phyloP scores from a whole-genome alignment of 1,140 invertebrate genomes.

The Berghia stephanieae region DNA sequence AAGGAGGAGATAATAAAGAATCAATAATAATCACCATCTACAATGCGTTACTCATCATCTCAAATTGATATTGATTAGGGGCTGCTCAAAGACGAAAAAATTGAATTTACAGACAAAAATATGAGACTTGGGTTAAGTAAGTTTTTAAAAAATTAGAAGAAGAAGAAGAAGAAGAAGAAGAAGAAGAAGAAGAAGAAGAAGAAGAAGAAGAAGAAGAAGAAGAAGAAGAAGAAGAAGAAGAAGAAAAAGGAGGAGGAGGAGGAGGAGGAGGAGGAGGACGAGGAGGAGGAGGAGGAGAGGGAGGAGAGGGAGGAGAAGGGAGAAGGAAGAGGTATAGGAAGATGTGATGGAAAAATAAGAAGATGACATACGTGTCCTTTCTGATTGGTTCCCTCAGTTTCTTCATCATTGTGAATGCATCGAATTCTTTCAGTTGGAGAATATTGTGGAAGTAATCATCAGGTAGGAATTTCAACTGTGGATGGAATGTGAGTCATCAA shows the following conservation, averaged over 20 bases:
- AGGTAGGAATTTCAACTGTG: neutral
- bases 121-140: neutral
- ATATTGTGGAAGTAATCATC: conserved; percentile 45
- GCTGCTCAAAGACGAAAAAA: neutral
- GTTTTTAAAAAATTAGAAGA: neutral
- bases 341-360: conserved; percentile 4
- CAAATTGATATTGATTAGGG: conserved; percentile 5
- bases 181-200: neutral
- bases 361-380: conserved; percentile 42
- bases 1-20: conserved; percentile 17
- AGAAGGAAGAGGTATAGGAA: conserved; percentile 9
- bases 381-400: conserved; percentile 41
- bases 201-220: neutral
- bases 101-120: too few species aligned
- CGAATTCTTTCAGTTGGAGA: conserved; percentile 33
- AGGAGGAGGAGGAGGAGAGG: too few species aligned
- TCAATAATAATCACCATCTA: conserved; percentile 30
- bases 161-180: neutral
- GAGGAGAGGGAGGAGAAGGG: neutral
- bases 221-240: neutral
- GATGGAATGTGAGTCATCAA: neutral
- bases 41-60: conserved; percentile 38
- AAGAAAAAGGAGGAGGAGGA: conserved; percentile 6
- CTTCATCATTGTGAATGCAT: conserved; percentile 36
- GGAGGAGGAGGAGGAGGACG: neutral